Percentiles rank a stretch among this genome's conserved stretches.
Conservation (phyloP, 2,113 vertebrate genomes). For the Megaleporinus macrocephalus region DNA sequence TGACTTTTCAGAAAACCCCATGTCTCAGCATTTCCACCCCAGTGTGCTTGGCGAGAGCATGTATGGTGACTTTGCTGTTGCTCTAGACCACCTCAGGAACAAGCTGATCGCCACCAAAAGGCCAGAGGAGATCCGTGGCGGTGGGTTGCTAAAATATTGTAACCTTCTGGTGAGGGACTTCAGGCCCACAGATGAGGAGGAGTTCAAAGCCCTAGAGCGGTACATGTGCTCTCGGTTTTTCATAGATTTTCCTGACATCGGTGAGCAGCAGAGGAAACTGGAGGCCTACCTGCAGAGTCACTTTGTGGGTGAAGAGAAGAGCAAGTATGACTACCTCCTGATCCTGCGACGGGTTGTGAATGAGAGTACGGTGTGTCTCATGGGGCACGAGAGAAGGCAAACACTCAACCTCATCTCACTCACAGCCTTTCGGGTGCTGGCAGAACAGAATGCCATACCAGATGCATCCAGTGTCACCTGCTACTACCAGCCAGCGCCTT, state of each 20-base stretch:
- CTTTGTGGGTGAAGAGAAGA: slow-evolving; percentile 92
- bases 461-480: slow-evolving; percentile 93
- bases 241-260: slow-evolving; percentile 97
- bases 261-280: slow-evolving; percentile 93
- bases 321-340: slow-evolving; percentile 98
- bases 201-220: slow-evolving; percentile 92
- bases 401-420: slow-evolving; percentile 95
- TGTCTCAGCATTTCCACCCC: slow-evolving; percentile 86
- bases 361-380: slow-evolving; percentile 98
- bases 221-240: slow-evolving; percentile 99
- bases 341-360: slow-evolving; percentile 93
- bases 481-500: slow-evolving; percentile 97
- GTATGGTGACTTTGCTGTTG: slow-evolving; percentile 89
- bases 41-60: slow-evolving; percentile 89
- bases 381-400: slow-evolving; percentile 95
- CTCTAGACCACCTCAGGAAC: slow-evolving; percentile 88
- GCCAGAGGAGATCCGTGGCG: slow-evolving; percentile 95
- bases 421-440: slow-evolving; percentile 89
- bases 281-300: slow-evolving; percentile 98
- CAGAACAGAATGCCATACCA: slow-evolving; percentile 93
- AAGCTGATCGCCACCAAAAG: slow-evolving; percentile 95
- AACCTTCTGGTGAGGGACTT: slow-evolving; percentile 95
- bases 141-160: slow-evolving; percentile 96
- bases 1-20: slow-evolving; percentile 77
- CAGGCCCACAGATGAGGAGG: slow-evolving; percentile 83